Percentiles rank a stretch among this genome's conserved stretches.
Evolutionary conservation across 2,113 vertebrate genomes (phyloP).

Genomic region (Anguilla japonica): DNA sequence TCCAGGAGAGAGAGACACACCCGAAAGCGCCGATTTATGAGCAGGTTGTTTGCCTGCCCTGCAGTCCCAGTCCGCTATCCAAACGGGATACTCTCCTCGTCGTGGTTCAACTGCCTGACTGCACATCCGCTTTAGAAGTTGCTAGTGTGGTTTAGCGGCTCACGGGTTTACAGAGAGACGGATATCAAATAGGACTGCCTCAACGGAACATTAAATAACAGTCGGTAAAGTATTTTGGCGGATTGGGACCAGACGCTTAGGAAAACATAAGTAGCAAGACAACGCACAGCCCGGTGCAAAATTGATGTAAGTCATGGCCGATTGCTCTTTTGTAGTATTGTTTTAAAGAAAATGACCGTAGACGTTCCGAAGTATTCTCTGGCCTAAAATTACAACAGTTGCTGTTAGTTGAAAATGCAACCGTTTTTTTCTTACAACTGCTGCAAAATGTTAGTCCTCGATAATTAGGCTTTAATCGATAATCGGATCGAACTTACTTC

Average conservation of each 20-base stretch:
- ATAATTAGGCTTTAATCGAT: too few species aligned
- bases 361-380: too few species aligned
- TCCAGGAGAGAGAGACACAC: neutral
- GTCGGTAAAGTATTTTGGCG: neutral
- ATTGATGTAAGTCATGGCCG: neutral
- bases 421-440: neutral
- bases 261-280: neutral
- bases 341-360: neutral
- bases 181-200: neutral
- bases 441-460: neutral
- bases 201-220: neutral
- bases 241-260: neutral
- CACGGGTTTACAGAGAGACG: neutral
- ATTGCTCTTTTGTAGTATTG: neutral
- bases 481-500: neutral
- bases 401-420: neutral
- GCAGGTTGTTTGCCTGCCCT: neutral
- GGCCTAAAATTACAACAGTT: too few species aligned
- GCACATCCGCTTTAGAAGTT: neutral
- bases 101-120: neutral
- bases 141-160: neutral
- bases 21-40: neutral
- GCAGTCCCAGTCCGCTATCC: neutral
- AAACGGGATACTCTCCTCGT: neutral
- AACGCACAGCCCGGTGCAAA: neutral